Evolutionary conservation across 2,797 vertebrate genomes (phyloP), one percentile per base, ranked within the genome.

Genomic region (Clarias fuscus): DNA sequence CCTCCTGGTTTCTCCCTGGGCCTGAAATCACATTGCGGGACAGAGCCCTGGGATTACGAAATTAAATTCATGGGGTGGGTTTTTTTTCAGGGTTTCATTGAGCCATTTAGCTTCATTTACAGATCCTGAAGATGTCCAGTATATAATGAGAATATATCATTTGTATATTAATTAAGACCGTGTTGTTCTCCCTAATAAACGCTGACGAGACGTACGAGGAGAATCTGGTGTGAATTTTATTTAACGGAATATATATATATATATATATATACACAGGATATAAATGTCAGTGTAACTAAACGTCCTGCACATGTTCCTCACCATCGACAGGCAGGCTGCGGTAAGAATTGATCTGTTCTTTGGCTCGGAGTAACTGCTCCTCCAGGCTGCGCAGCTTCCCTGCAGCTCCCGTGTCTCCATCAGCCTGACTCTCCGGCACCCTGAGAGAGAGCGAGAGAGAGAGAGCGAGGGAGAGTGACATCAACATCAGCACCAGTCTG

Each of bases 321-420:
- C 96, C 96, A 91, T 94, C 93, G 93, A 94, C 95, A 87, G 95
- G 95, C 88, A 93, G 91, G 88, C 95, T 96, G 90, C 96, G 96
- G 85, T 95, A 97, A 90, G 92, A 96, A 93, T 96, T 96, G 92
- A 97, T 96, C 93, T 97, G 95, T 93, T 97, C 97, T 95, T 97
- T 97, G 94, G 97, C 97, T 95, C 95, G 96, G 91, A 95, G 89
- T 90, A 97, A 95, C 88, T 97, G 96, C 73, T 96, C 96, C 89
- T 97, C 97, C 94, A 97, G 94, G 92, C 93, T 94, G 88, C 93
- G 96, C 90, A 97, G 92, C 87, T 95, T 95, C 92, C 95, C 95
- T 87, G 93, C 92, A 86, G 95, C 94, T 85, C 95, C 95, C 53
- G 88, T 89, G 70, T 94, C 95, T 89, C 94, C 95, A 88, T 97